Base-by-base conservation (phyloP, 2,888 invertebrate genomes). In the Drosophila paramelanica region DNA sequence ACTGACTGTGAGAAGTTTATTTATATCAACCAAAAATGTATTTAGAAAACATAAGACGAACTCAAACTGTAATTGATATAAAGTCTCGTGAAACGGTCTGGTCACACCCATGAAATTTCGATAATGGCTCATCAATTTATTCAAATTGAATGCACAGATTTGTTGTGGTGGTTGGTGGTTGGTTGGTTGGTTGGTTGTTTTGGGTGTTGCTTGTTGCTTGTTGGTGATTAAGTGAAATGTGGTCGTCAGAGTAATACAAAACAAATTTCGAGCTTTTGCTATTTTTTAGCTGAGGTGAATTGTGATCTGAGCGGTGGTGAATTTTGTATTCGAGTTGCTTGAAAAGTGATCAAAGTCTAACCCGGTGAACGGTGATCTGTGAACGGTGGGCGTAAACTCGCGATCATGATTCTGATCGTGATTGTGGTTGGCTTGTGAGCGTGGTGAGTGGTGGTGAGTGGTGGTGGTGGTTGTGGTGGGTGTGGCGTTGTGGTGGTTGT, bases 101-200 rank as follows among this genome's bases (percentile, higher is more conserved):
- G 62, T 72, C 71, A 77, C 68, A 82, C 70, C 76, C 86, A 91
- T 90, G 90, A 90, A 90, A 90, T 90, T 90, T 91, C 90, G 90
- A 90, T 90, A 90, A 91, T 91, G 79, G 59, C 70, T 81, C 69
- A 75, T 87, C 85, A 75, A 72, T 81, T 70, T 60, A 57, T 50
- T 66, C 74, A 66, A 67, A 70, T 76, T 71, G 81, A 81, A 73
- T 81, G 65, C 73, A 67, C 62, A 66, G 61, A 61, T 88, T 80
- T 68, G 5, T 60, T 23, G 58, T 87, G 36, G 62, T 72, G 56
- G 66, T 53, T 60, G 33, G 33, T 33, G 33, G 33, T 36, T 36
- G 36, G 36, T 55, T 62, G 59, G 51, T 77, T 83, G 42, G 27
- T 80, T 65, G 39, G 45, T 69, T 49, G 59, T 77, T 65, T 60